Percentiles rank a stretch among this genome's conserved stretches.
Evolutionary conservation across 2,888 invertebrate genomes (phyloP).

Genomic region (Limnephilus lunatus): DNA sequence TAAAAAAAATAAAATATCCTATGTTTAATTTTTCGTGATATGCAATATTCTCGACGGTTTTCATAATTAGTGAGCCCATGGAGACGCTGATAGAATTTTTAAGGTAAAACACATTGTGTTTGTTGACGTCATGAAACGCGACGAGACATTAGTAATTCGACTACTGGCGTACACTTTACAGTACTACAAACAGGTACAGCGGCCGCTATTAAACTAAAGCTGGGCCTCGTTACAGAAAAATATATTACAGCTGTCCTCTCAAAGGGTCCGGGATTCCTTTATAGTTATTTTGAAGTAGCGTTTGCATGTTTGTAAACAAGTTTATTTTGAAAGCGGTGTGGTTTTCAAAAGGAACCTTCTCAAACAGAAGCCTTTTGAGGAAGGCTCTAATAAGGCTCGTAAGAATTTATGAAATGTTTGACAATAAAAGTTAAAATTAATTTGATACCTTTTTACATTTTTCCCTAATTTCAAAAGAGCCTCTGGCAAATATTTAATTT

Average conservation of each 20-base stretch:
- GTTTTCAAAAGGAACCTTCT: background rate
- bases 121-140: conserved; percentile 9
- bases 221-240: background rate
- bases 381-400: background rate
- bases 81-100: background rate
- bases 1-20: no score
- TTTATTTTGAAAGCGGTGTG: background rate
- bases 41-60: no score
- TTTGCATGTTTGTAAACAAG: background rate
- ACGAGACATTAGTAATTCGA: conserved; percentile 19
- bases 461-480: background rate
- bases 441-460: background rate
- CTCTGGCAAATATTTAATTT: background rate
- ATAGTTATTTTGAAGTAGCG: background rate
- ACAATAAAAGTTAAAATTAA: background rate
- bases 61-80: background rate
- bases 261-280: background rate
- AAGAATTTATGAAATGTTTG: background rate
- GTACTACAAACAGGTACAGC: background rate
- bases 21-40: no score
- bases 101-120: background rate
- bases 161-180: no score
- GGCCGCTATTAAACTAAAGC: background rate
- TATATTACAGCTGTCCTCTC: background rate
- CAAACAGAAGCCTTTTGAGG: background rate